These are phyloP conservation scores for Smithornis capensis DNA, from an alignment of 2,113 vertebrate species.

Conservation along the genomic window DNA sequence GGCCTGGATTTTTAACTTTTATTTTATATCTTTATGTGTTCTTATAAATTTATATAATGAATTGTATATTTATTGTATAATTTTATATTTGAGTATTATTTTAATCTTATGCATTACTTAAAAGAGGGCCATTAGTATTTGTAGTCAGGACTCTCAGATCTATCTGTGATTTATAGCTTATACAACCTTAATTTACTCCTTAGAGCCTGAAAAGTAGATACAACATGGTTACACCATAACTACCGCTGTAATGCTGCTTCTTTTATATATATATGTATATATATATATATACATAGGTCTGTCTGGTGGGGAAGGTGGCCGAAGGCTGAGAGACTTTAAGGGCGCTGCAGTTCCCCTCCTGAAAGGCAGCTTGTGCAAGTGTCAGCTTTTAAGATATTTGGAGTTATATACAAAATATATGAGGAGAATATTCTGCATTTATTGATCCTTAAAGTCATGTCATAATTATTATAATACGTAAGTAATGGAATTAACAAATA, in stretches of 20 bases:
- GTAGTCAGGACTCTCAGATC: not conserved
- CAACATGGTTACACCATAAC: not conserved
- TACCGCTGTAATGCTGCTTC: not conserved
- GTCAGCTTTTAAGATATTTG: not conserved
- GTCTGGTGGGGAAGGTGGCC: not conserved
- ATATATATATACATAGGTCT: not conserved
- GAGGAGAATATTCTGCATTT: not conserved
- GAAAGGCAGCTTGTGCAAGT: not conserved
- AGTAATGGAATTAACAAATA: constrained; percentile 7
- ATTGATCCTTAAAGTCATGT: not conserved
- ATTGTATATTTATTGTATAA: not conserved
- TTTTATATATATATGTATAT: too few relatives aligned
- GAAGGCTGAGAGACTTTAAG: not conserved
- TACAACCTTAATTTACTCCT: not conserved
- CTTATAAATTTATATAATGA: not conserved
- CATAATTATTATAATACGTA: not conserved
- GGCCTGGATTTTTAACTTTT: not conserved
- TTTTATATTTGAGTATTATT: not conserved
- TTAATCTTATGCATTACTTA: not conserved
- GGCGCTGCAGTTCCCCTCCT: not conserved
- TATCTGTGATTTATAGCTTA: not conserved
- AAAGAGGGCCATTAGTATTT: not conserved
- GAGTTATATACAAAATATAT: not conserved
- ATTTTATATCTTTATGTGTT: not conserved
- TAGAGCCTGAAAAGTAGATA: not conserved